Base-by-base conservation (phyloP, 1,140 invertebrate species). In the Sesamia nonagrioides region DNA sequence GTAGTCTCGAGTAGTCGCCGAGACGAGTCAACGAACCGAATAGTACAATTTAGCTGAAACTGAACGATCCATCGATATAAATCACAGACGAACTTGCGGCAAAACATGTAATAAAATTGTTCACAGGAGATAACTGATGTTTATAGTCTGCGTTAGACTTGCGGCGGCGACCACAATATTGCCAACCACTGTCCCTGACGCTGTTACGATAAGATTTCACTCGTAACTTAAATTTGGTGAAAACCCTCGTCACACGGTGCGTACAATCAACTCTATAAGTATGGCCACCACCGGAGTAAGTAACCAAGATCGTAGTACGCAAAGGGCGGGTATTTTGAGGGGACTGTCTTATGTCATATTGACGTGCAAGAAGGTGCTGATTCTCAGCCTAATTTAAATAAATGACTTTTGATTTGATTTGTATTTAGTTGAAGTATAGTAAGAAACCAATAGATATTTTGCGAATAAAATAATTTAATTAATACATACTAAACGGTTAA, bases 91-190 rank as follows among this genome's bases (percentile, higher is more conserved):
- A 58, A 58, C 54, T 58, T 58, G 52, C 13, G 27, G 54, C 21
- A 58, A 58, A 58, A 58, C 27, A 58, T 58, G 21, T 58, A 58
- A 58, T 58, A 58, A 58, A 58, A 33, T 58, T 58, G 54, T 58
- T 58, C 35, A 17, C 13, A 37, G 6, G 15, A 37, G 58, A 61
- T 61, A 61, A 61, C 27, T 61, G 11, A 37, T 37, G 35, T 61
- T 35, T 61, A 61, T 61, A n/a, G 58, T n/a, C 15, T 15, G n/a
- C 33, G 35, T 15, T n/a, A 61, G 58, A 61, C 58, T 37, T 6
- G 13, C 35, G 58, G 56, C 56, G 33, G 33, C 58, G 35, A 40
- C 15, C 58, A 40, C 37, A 37, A 61, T 61, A 40, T 61, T 61
- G 58, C 58, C 9, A 61, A 40, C 15, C 58, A 9, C 33, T 37